Evolutionary conservation across 2,113 vertebrate species (phyloP), one percentile per base, ranked within the genome.

Genomic region (Pholis gunnellus): DNA sequence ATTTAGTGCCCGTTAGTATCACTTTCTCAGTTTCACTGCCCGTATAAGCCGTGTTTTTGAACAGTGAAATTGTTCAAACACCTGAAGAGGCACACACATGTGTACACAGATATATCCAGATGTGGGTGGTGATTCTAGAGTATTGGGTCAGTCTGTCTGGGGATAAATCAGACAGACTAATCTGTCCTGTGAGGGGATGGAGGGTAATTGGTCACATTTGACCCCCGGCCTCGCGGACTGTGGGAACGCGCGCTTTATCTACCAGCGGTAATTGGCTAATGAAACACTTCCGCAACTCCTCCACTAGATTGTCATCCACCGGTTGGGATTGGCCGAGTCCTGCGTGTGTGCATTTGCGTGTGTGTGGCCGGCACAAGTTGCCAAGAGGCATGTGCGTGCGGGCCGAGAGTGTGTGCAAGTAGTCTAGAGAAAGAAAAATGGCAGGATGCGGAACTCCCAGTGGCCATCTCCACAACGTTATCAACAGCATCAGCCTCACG

Each of bases 161-260:
- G 85, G 88, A 86, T 91, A 93, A 94, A 94, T 94, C 91, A 92
- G 92, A 87, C 85, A 72, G 77, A 81, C 84, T 92, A 90, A 94
- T 94, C 91, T 94, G 88, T 90, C 85, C 87, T 92, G 83, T 54
- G 86, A 91, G 85, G 86, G 83, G 90, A 92, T 92, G 91, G 91
- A 85, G 91, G 89, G 88, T 95, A 93, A 94, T 93, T 93, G 93
- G 90, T 93, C 91, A 91, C 93, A 94, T 94, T 92, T 95, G 93
- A 95, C 94, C 94, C 82, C 82, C 34, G 46, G 89, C 87, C 90
- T 84, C 57, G 52, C 60, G 73, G 92, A 95, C 92, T 95, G 93
- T 95, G 92, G 93, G 94, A 95, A 95, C 92, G 82, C 60, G 2
- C 75, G 89, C 89, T 94, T 96, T 95, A 96, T 95, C 94, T 94